Base-by-base conservation (phyloP, 1,140 invertebrate genomes). In the Drosophila murphyi region DNA sequence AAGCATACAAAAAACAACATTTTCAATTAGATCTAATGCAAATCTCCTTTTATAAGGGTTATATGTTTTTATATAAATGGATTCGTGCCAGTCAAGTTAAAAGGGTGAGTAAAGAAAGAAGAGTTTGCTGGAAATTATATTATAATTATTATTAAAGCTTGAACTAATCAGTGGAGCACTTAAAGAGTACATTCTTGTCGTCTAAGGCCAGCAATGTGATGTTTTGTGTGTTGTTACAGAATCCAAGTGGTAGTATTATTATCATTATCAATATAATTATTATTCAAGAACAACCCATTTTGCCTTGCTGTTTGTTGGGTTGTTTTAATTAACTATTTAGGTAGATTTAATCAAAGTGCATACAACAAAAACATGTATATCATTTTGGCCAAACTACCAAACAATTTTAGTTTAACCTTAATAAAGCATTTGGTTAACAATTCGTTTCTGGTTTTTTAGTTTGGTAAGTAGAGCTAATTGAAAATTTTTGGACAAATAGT, bases 171-270 rank as follows among this genome's bases (percentile, higher is more conserved):
- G 68, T 76, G 61, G 86, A 89, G 39, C 41, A 63, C 60, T 62
- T 57, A 73, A 47, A 71, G 35, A 78, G 82, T 69, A 86, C 86
- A 83, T 87, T 91, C 85, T 90, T 91, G 89, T 90, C 91, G 90
- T 91, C 89, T 91, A 91, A 91, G 89, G 89, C 89, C 89, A 91
- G 89, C 85, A 86, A 89, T 71, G 32, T 75, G 52, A 57, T 75
- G 72, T 57, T 64, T 76, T 76, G 50, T 72, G 62, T 74, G 59
- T 73, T 73, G 72, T 62, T 61, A 68, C 51, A 79, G 55, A 72
- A 61, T 76, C 74, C 62, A 76, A 78, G 56, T 72, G 28, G 35
- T 72, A 64, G 48, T 61, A 59, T 51, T 51, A 28, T 6, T 43
- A 4, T 39, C 37, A 28, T 31, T 7, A 47, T 70, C 7, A 57